Percentiles rank a stretch among this genome's conserved stretches.
Conservation (phyloP, 2,113 vertebrate species). For the Cheilinus undulatus region DNA sequence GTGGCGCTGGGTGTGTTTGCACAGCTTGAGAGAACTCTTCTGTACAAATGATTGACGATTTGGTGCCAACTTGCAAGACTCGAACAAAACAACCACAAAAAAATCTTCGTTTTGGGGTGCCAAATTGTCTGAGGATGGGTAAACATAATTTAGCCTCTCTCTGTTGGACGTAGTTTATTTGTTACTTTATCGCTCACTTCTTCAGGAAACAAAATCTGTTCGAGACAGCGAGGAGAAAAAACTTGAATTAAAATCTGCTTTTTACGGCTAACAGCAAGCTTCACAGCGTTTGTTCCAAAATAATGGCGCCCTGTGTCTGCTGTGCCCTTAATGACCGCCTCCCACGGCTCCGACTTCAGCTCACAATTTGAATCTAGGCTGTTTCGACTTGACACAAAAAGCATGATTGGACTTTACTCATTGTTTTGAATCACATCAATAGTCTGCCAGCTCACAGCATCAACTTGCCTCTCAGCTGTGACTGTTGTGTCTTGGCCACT, state of each 20-base stretch:
- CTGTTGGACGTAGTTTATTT: constrained; percentile 47
- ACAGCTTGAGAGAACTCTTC: constrained; percentile 61
- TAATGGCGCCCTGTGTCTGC: constrained; percentile 1
- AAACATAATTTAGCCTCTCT: constrained; percentile 53
- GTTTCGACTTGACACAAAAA: constrained; percentile 1
- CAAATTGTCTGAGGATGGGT: constrained; percentile 48
- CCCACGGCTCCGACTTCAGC: neutral
- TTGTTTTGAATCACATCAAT: constrained; percentile 41
- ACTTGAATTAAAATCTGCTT: constrained; percentile 34
- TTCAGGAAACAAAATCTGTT: constrained; percentile 36
- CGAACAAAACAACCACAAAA: constrained; percentile 41
- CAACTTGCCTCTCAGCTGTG: constrained; percentile 12
- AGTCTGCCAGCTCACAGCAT: constrained; percentile 13
- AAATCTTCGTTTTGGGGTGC: constrained; percentile 42
- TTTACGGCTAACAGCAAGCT: constrained; percentile 25
- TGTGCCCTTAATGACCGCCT: neutral
- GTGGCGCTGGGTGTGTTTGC: constrained; percentile 59
- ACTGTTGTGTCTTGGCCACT: constrained; percentile 28
- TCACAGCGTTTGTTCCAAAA: constrained; percentile 11
- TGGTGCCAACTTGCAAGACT: constrained; percentile 46
- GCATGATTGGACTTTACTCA: constrained; percentile 5
- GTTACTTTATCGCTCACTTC: constrained; percentile 50
- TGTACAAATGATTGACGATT: constrained; percentile 50
- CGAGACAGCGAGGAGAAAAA: constrained; percentile 29
- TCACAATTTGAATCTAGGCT: constrained; percentile 1